These are phyloP conservation scores for Coboldia fuscipes DNA, from an alignment of 1,140 invertebrate genomes.

Conservation along the genomic window DNA sequence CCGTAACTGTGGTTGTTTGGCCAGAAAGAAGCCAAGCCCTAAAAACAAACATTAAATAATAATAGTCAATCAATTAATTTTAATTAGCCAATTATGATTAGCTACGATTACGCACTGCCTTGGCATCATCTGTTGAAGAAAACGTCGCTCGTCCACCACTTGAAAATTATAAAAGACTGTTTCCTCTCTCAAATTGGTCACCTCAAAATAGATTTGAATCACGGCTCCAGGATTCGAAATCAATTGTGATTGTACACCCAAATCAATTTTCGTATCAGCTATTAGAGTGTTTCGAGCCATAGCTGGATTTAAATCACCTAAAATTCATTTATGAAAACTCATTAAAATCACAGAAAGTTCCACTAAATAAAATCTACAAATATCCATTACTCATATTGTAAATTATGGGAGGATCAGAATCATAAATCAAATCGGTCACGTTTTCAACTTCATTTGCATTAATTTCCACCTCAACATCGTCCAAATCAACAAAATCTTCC, in stretches of 20 bases:
- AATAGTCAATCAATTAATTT: background rate
- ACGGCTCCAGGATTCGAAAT: conserved; percentile 10
- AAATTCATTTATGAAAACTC: too few relatives aligned
- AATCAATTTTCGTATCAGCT: conserved; percentile 8
- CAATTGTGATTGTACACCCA: conserved; percentile 16
- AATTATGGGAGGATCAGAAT: too few relatives aligned
- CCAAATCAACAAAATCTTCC: too few relatives aligned
- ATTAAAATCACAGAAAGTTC: too few relatives aligned
- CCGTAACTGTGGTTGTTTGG: conserved; percentile 26
- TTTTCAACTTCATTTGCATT: too few relatives aligned
- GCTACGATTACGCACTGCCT: conserved; percentile 8
- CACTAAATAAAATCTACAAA: too few relatives aligned
- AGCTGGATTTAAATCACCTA: too few relatives aligned
- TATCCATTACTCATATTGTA: too few relatives aligned
- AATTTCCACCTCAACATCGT: too few relatives aligned
- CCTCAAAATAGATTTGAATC: conserved; percentile 26
- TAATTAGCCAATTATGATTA: background rate
- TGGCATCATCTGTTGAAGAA: conserved; percentile 22
- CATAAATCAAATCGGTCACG: too few relatives aligned
- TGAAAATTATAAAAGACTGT: conserved; percentile 25
- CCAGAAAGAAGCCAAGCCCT: conserved; percentile 25
- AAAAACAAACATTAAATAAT: conserved; percentile 4
- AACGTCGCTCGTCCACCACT: conserved; percentile 27
- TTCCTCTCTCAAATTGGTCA: conserved; percentile 28
- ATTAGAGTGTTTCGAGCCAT: conserved; percentile 1